Evolutionary conservation across 2,113 vertebrate genomes (phyloP), one percentile per base, ranked within the genome.

Genomic region (Phycodurus eques): DNA sequence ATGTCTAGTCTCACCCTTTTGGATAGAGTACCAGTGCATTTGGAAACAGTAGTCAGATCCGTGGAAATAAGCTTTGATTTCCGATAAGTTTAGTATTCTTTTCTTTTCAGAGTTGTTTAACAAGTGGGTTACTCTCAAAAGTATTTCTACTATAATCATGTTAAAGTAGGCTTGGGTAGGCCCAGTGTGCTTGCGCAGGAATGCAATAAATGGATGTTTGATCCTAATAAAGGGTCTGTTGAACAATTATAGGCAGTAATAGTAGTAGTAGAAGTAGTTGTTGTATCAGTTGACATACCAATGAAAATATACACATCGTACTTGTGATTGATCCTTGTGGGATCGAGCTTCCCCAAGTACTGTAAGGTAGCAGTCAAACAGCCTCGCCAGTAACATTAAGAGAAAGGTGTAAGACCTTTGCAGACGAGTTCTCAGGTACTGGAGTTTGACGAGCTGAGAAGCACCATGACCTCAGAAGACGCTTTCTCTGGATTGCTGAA

Each of bases 401-500:
- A 8, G 95, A 94, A 57, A 95, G 88, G 0, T 80, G 92, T 46
- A 94, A 94, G 65, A 95, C 92, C 82, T 96, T 96, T 43, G 92
- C 13, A 85, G 82, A 86, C 70, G 46, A 9, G 3, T 43, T 83
- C 82, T 67, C 90, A 0, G 79, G 67, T 9, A 2, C 15, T 0
- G 83, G 44, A 5, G 72, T 80, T 57, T 2, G 6, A 35, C 65
- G 75, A 2, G 87, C 89, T 0, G 92, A 83, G 44, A 95, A 93
- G 86, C 95, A 96, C 90, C 95, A 98, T 0, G 89, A 90, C 87
- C 92, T 93, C 67, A 96, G 88, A 82, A 96, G 90, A 46, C 91
- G 92, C 84, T 93, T 95, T 4, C 93, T 94, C 75, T 88, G 94
- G 49, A 78, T 90, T 56, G 90, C 92, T 75, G 93, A 85, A 0